A percentile compares a stretch with the other conserved stretches of the same genome.
phyloP scores from a whole-genome alignment of 2,888 invertebrate genomes.

The Tetramorium bicarinatum region DNA sequence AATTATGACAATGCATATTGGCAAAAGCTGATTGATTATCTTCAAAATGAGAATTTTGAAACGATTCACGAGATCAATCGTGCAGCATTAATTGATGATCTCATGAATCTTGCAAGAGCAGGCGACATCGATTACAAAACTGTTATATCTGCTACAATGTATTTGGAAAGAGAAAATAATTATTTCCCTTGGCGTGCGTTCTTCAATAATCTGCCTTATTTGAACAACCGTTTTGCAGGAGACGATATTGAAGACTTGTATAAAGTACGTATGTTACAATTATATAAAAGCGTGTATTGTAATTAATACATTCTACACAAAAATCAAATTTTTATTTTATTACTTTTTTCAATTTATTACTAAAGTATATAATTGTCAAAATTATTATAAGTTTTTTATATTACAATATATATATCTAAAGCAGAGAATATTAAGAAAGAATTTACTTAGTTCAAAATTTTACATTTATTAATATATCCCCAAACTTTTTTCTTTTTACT shows the following conservation, averaged over 20 bases:
- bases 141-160: slow-evolving; percentile 88
- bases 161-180: slow-evolving; percentile 86
- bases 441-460: not conserved
- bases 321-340: not conserved
- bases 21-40: slow-evolving; percentile 87
- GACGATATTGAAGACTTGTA: slow-evolving; percentile 79
- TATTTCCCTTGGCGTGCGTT: slow-evolving; percentile 87
- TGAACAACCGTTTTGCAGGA: slow-evolving; percentile 74
- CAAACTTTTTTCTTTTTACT: not conserved
- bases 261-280: slow-evolving; percentile 67
- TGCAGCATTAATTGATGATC: slow-evolving; percentile 88
- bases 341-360: not conserved
- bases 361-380: not conserved
- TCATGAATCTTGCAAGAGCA: slow-evolving; percentile 84
- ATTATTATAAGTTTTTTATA: not conserved
- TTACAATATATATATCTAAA: not conserved
- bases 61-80: slow-evolving; percentile 87
- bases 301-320: slow-evolving; percentile 1
- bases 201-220: slow-evolving; percentile 73
- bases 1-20: slow-evolving; percentile 88
- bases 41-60: slow-evolving; percentile 84
- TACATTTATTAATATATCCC: not conserved
- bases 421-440: not conserved
- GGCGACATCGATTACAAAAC: slow-evolving; percentile 90
- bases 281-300: not conserved